Base-by-base conservation (phyloP, 2,888 invertebrate genomes). In the Flexamia atlantica region DNA sequence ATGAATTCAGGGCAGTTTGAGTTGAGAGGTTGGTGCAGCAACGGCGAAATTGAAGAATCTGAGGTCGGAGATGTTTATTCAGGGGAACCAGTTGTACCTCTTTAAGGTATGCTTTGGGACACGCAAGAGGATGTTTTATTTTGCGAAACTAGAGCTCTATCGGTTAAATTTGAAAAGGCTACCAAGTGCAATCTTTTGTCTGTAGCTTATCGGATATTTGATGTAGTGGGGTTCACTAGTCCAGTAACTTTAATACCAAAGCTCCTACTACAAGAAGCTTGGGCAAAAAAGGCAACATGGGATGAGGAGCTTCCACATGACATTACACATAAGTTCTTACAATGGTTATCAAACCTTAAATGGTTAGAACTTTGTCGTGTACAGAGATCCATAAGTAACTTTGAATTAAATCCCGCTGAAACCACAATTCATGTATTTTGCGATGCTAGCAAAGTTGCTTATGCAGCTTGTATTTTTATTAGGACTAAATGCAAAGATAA, bases 141-240 rank as follows among this genome's bases (percentile, higher is more conserved):
- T 10, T 60, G 60, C 23, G 60, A 60, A 7, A 60, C 28, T 12
- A 60, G 14, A 28, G 9, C 60, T 7, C 23, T 28, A 80, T 83
- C 0, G 25, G 20, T 17, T 14, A 36, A 14, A n/a, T n/a, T n/a
- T n/a, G 28, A 72, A n/a, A 46, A 68, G 7, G 36, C 83, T 17
- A 80, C 83, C n/a, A 83, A 64, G 23, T 5, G 70, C 9, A 20
- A 14, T 17, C 28, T 84, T 5, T 23, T 84, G 50, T 84, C 84
- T 12, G 79, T 86, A 42, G 83, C 85, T 40, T 86, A 88, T 28
- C 50, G 84, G n/a, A 74, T 87, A 46, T 87, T n/a, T 81, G 87
- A 88, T 83, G 87, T 87, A 14, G 82, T 87, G 25, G 88, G 88
- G 1, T 85, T 88, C 64, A 82, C 84, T 23, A 85, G 85, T 36